Evolutionary conservation across 2,888 invertebrate genomes (phyloP).

Genomic region (Hetaerina titia): DNA sequence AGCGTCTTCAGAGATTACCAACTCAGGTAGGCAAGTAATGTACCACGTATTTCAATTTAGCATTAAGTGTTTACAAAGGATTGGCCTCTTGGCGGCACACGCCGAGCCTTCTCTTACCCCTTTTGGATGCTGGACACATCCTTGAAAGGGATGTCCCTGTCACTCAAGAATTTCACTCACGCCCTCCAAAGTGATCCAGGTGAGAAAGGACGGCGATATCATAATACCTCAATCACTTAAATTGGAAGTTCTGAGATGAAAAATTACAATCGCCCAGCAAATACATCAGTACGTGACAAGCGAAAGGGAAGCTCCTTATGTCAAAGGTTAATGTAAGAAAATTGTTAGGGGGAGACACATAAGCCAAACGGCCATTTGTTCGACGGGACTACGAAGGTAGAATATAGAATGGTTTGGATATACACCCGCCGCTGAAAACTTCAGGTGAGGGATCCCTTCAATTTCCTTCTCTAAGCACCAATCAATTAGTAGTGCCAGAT

Average conservation of each 20-base stretch:
- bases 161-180: too few relatives aligned
- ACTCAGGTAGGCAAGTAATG: too few relatives aligned
- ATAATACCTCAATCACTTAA: neutral
- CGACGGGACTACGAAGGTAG: neutral
- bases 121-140: too few relatives aligned
- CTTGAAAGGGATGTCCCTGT: too few relatives aligned
- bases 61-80: too few relatives aligned
- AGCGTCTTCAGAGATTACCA: too few relatives aligned
- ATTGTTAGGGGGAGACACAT: neutral
- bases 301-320: neutral
- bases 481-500: neutral
- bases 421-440: neutral
- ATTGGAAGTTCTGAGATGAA: neutral
- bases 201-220: too few relatives aligned
- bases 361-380: neutral
- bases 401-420: too few relatives aligned
- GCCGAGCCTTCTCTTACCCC: too few relatives aligned
- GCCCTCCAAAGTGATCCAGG: too few relatives aligned
- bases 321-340: neutral
- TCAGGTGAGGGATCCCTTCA: neutral
- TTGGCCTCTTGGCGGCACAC: too few relatives aligned
- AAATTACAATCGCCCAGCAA: neutral
- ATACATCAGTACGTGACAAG: neutral
- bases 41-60: too few relatives aligned
- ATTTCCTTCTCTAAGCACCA: neutral